A percentile compares a stretch with the other conserved stretches of the same genome.
phyloP scores from a whole-genome alignment of 2,113 vertebrate genomes.

The Gopherus flavomarginatus region DNA sequence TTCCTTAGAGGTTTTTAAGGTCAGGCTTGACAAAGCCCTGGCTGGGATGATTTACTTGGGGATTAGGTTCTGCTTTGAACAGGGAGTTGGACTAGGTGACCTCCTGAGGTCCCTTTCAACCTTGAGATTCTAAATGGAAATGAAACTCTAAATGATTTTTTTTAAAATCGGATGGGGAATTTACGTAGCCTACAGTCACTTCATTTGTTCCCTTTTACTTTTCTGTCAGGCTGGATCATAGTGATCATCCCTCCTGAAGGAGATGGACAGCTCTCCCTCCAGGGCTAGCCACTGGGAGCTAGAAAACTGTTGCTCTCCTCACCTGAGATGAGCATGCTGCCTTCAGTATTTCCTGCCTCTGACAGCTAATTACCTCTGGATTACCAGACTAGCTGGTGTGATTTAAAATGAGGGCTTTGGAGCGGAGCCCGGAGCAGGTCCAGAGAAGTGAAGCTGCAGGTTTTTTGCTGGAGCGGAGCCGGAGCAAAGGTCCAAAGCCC shows the following conservation, averaged over 20 bases:
- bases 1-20: too few relatives aligned
- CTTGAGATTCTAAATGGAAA: not conserved
- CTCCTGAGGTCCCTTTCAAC: too few relatives aligned
- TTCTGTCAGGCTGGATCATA: not conserved
- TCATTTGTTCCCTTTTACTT: not conserved
- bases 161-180: not conserved
- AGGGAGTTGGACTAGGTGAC: too few relatives aligned
- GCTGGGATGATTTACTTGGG: too few relatives aligned
- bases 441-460: too few relatives aligned
- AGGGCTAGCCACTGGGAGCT: not conserved
- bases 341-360: not conserved
- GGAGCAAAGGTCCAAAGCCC: too few relatives aligned
- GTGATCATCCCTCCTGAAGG: not conserved
- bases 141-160: not conserved
- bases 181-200: not conserved
- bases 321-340: not conserved
- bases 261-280: not conserved
- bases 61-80: too few relatives aligned
- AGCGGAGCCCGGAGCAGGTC: too few relatives aligned
- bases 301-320: not conserved
- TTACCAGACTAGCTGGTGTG: rapidly evolving
- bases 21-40: too few relatives aligned
- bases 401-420: not conserved
- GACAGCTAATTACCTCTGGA: rapidly evolving
- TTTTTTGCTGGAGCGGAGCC: too few relatives aligned